These are phyloP conservation scores for Dyspetes luteomarginatus DNA, from an alignment of 2,888 invertebrate species.

Conservation along the genomic window DNA sequence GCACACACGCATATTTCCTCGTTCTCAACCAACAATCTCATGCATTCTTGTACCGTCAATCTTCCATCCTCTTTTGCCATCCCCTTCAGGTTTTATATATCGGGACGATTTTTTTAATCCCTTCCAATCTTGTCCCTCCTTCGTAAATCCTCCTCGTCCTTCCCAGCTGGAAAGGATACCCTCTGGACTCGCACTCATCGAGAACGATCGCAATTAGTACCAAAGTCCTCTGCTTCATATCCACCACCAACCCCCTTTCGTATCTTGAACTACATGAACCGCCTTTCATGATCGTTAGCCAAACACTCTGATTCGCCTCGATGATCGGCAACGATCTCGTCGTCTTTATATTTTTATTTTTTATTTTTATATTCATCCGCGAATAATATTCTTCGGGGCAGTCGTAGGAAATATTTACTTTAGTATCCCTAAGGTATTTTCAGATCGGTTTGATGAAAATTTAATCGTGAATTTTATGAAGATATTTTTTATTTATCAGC, in stretches of 20 bases:
- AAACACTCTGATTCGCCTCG: slow-evolving; percentile 36
- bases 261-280: slow-evolving; percentile 14
- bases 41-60: slow-evolving; percentile 69
- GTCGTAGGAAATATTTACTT: too few relatives aligned
- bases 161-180: slow-evolving; percentile 6
- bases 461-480: not conserved
- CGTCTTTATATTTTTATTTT: not conserved
- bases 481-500: not conserved
- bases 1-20: slow-evolving; percentile 18
- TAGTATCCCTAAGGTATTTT: not conserved
- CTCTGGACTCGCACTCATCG: too few relatives aligned
- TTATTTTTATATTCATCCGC: not conserved
- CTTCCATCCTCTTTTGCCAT: slow-evolving; percentile 55
- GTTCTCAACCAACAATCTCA: slow-evolving; percentile 53
- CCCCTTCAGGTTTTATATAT: slow-evolving; percentile 70
- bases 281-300: slow-evolving; percentile 53
- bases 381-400: too few relatives aligned
- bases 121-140: slow-evolving; percentile 39
- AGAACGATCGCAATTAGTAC: slow-evolving; percentile 76
- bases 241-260: not conserved
- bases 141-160: slow-evolving; percentile 53
- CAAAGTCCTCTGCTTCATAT: slow-evolving; percentile 15
- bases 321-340: slow-evolving; percentile 30
- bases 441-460: not conserved
- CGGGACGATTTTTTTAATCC: slow-evolving; percentile 76